Evolutionary conservation across 2,888 invertebrate genomes (phyloP).

Genomic region (Adela reaumurella): DNA sequence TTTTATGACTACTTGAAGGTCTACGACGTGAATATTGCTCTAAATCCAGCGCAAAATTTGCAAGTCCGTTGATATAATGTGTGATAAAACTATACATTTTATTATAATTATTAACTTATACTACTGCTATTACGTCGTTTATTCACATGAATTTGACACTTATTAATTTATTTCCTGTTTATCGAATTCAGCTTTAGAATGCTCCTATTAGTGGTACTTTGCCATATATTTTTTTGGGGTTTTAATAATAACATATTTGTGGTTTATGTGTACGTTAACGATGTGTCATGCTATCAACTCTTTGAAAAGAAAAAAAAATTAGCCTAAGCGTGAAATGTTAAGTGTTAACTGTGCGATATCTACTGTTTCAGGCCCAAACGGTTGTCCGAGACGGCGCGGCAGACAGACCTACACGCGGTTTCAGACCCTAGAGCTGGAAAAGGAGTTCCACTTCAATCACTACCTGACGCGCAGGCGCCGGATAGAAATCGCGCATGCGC

Average conservation of each 20-base stretch:
- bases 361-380: conserved; percentile 83
- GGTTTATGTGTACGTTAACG: conserved; percentile 1
- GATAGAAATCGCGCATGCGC: conserved; percentile 95
- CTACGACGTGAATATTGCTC: conserved; percentile 23
- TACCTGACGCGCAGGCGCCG: conserved; percentile 93
- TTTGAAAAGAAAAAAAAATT: too few relatives aligned
- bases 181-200: too few relatives aligned
- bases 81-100: conserved; percentile 2
- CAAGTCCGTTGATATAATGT: conserved; percentile 10
- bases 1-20: conserved; percentile 41
- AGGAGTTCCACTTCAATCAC: conserved; percentile 98
- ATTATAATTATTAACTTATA: too few relatives aligned
- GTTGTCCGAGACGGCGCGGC: conserved; percentile 89
- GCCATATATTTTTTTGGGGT: too few relatives aligned
- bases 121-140: neutral
- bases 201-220: too few relatives aligned
- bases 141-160: neutral
- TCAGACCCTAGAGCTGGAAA: conserved; percentile 96
- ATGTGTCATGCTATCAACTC: conserved; percentile 11
- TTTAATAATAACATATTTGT: neutral
- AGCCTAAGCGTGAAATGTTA: too few relatives aligned
- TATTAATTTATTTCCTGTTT: neutral
- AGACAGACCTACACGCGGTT: conserved; percentile 97
- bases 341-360: too few relatives aligned
- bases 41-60: conserved; percentile 22